phyloP scores from a whole-genome alignment of 2,113 vertebrate genomes.

The Phyllopteryx taeniolatus region DNA sequence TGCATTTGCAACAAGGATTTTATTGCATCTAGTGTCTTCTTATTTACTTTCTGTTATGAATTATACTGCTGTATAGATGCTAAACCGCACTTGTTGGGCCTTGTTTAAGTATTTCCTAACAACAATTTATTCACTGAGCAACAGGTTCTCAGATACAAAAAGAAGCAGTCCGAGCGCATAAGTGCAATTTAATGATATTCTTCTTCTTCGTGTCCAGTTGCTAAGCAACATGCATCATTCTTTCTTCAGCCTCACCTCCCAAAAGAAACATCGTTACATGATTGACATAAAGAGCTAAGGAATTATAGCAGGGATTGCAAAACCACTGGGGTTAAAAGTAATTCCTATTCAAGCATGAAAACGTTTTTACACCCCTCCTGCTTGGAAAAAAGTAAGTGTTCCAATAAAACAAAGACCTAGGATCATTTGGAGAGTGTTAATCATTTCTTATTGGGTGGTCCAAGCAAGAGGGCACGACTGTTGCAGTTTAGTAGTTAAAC shows the following conservation, averaged over 20 bases:
- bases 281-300: conserved; percentile 42
- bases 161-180: conserved; percentile 53
- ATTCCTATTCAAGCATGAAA: background rate
- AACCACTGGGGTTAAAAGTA: conserved; percentile 5
- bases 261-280: conserved; percentile 52
- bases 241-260: conserved; percentile 58
- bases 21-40: background rate
- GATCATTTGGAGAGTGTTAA: conserved; percentile 7
- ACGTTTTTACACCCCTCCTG: background rate
- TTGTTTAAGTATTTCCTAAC: background rate
- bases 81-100: background rate
- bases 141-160: conserved; percentile 52
- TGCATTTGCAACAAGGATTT: background rate
- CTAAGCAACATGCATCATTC: conserved; percentile 69
- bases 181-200: conserved; percentile 66
- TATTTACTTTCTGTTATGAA: background rate
- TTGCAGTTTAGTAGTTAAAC: conserved; percentile 11
- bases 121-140: conserved; percentile 34
- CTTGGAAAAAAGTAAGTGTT: background rate
- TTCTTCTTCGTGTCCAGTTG: conserved; percentile 67
- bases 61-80: background rate
- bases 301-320: conserved; percentile 25
- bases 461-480: conserved; percentile 11
- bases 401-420: conserved; percentile 5
- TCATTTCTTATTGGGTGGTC: conserved; percentile 2